A percentile compares a stretch with the other conserved stretches of the same genome.
Evolutionary conservation across 2,888 invertebrate genomes (phyloP).

Genomic region (Trichopria drosophilae): DNA sequence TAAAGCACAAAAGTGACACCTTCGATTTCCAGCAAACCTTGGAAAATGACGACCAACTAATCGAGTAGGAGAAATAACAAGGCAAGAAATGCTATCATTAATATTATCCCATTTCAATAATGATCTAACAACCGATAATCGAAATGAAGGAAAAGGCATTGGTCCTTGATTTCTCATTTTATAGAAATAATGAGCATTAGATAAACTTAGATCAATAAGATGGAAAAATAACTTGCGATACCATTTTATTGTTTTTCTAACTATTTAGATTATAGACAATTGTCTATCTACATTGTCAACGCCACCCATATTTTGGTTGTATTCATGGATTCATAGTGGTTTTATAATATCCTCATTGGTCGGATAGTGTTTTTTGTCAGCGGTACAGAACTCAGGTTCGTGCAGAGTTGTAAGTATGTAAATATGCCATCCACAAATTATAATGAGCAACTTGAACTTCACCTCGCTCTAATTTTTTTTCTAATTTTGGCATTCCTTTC

Average conservation of each 20-base stretch:
- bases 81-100: no score
- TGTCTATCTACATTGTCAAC: constrained; percentile 23
- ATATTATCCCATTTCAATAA: no score
- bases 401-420: constrained; percentile 25
- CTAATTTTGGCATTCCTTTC: constrained; percentile 21
- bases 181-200: constrained; percentile 22
- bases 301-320: constrained; percentile 30
- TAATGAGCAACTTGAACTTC: constrained; percentile 14
- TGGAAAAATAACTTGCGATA: constrained; percentile 30
- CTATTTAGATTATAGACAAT: constrained; percentile 25
- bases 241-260: constrained; percentile 33
- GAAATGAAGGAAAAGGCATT: no score
- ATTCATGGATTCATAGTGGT: constrained; percentile 21
- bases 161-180: constrained; percentile 25
- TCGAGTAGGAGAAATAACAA: no score
- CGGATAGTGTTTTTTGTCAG: constrained; percentile 23
- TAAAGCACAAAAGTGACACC: no score
- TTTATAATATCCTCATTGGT: constrained; percentile 29
- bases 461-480: constrained; percentile 18
- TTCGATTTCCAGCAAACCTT: no score
- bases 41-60: no score
- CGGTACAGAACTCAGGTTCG: no score
- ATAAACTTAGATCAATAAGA: constrained; percentile 19
- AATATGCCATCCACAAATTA: constrained; percentile 16
- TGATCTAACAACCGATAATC: no score